Percentiles rank a stretch among this genome's conserved stretches.
phyloP scores from a whole-genome alignment of 2,797 vertebrate genomes.

The Silurus aristotelis region DNA sequence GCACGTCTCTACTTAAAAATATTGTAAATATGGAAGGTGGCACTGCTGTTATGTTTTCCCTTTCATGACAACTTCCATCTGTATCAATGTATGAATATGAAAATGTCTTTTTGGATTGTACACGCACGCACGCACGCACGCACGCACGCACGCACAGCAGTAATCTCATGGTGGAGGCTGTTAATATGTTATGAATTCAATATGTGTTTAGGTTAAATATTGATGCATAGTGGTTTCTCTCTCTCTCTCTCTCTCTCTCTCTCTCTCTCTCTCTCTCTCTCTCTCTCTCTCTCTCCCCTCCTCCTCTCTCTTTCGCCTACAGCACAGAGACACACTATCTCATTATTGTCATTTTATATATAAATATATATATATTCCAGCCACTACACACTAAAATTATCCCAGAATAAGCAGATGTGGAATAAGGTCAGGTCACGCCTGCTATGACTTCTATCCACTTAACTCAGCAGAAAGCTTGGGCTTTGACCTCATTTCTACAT shows the following conservation, averaged over 20 bases:
- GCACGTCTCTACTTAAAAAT: not conserved
- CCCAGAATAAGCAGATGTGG: conserved; percentile 22
- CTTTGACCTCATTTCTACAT: conserved; percentile 20
- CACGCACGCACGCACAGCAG: not conserved
- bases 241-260: no score
- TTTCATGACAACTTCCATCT: conserved; percentile 3
- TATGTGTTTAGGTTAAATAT: not conserved
- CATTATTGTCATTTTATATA: no score
- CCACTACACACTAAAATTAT: conserved; percentile 36
- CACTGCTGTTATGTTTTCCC: not conserved
- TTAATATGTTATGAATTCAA: conserved; percentile 14
- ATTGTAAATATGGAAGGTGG: conserved; percentile 2
- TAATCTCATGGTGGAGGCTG: not conserved
- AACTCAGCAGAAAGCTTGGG: not conserved
- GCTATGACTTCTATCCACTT: conserved; percentile 14
- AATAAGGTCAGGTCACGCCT: conserved; percentile 45
- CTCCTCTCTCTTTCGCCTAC: no score
- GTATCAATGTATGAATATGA: conserved; percentile 13
- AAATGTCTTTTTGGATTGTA: not conserved
- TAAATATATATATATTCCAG: conserved; percentile 18
- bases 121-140: not conserved
- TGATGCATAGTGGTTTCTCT: not conserved
- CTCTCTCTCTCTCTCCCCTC: no score
- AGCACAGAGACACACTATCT: not conserved
- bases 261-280: not conserved